These are phyloP conservation scores for Tetragonisca angustula DNA, from an alignment of 2,888 invertebrate species.

Conservation along the genomic window DNA sequence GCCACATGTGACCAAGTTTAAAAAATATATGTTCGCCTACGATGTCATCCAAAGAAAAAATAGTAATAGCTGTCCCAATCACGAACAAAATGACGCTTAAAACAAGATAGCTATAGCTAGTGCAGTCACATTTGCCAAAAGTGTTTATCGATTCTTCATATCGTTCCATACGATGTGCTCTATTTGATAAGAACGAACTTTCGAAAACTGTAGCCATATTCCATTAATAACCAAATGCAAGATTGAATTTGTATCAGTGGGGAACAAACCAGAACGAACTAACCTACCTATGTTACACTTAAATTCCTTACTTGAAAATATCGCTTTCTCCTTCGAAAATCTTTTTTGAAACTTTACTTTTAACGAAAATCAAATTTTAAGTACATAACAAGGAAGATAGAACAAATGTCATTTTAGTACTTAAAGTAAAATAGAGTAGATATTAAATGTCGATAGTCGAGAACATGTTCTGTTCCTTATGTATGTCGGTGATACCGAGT, in stretches of 20 bases:
- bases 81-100: constrained; percentile 87
- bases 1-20: constrained; percentile 89
- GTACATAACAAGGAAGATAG: not conserved
- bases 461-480: not conserved
- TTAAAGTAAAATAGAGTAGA: too few relatives aligned
- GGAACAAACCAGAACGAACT: constrained; percentile 34
- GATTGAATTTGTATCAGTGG: constrained; percentile 26
- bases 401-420: not conserved
- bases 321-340: constrained; percentile 32
- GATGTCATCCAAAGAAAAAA: constrained; percentile 86
- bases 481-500: not conserved
- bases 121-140: constrained; percentile 88
- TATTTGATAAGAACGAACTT: constrained; percentile 87
- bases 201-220: constrained; percentile 88
- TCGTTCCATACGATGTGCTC: constrained; percentile 86
- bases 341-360: not conserved
- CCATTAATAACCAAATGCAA: constrained; percentile 48
- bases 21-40: constrained; percentile 87
- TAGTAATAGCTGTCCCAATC: constrained; percentile 88
- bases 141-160: constrained; percentile 86
- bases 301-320: constrained; percentile 12
- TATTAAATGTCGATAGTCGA: not conserved
- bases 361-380: not conserved
- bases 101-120: constrained; percentile 88
- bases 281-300: constrained; percentile 33